Percentiles rank a stretch among this genome's conserved stretches.
These are phyloP conservation scores for Crocidura indochinensis DNA, from an alignment of 2,797 vertebrate genomes.

Conservation along the genomic window DNA sequence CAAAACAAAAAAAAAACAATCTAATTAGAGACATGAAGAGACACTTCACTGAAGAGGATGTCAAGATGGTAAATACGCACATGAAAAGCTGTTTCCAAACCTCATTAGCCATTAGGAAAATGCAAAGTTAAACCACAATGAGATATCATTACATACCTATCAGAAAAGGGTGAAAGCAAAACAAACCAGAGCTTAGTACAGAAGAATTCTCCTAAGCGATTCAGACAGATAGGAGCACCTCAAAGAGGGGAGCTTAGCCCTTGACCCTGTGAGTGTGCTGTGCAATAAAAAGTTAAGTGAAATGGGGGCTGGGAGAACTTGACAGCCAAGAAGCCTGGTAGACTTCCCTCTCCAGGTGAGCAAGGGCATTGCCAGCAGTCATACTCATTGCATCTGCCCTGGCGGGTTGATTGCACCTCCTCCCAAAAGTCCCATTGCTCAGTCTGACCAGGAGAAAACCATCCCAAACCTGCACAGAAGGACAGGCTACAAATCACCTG, in stretches of 20 bases:
- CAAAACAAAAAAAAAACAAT: neutral
- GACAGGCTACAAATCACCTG: neutral
- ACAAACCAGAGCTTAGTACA: neutral
- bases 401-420: neutral
- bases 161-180: conserved; percentile 16
- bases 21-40: neutral
- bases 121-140: neutral
- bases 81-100: neutral
- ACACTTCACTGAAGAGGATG: neutral
- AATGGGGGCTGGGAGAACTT: neutral
- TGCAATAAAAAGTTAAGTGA: neutral
- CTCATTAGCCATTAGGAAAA: conserved; percentile 8
- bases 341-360: too few relatives aligned
- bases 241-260: neutral
- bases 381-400: neutral
- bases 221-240: neutral
- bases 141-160: neutral
- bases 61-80: neutral
- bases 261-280: neutral
- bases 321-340: neutral
- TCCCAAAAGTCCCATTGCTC: neutral
- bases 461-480: neutral
- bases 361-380: neutral
- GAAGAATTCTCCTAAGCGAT: conserved; percentile 31
- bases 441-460: neutral